phyloP scores from a whole-genome alignment of 2,113 vertebrate genomes.

The Hippocampus guttulatus region DNA sequence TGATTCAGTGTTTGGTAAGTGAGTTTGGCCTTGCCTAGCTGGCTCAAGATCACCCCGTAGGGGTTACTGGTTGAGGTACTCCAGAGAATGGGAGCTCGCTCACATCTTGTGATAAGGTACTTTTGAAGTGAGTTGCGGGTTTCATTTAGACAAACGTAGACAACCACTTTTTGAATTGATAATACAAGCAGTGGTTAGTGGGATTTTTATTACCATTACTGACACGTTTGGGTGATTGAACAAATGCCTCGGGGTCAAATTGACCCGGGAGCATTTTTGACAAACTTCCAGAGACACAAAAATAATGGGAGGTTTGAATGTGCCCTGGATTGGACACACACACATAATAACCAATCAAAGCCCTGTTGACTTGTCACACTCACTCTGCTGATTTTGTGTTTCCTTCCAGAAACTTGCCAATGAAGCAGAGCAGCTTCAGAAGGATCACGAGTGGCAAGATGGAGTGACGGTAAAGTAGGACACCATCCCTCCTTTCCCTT shows the following conservation, averaged over 20 bases:
- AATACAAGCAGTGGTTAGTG: not conserved
- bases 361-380: slow-evolving; percentile 42
- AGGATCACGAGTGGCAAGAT: slow-evolving; percentile 89
- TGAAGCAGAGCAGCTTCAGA: slow-evolving; percentile 91
- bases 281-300: not conserved
- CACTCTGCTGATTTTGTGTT: slow-evolving; percentile 45
- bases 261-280: not conserved
- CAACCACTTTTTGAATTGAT: not conserved
- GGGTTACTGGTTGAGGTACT: no score
- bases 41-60: no score
- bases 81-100: no score
- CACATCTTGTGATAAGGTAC: no score
- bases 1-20: no score
- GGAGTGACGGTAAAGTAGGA: slow-evolving; percentile 86
- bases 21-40: no score
- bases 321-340: not conserved
- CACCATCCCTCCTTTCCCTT: slow-evolving; percentile 21
- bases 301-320: not conserved
- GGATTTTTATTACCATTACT: not conserved
- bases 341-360: slow-evolving; percentile 23
- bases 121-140: no score
- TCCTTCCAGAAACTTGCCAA: slow-evolving; percentile 82
- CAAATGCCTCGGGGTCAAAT: not conserved
- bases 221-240: not conserved
- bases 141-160: no score